Evolutionary conservation across 2,113 vertebrate species (phyloP).

Genomic region (Trinectes maculatus): DNA sequence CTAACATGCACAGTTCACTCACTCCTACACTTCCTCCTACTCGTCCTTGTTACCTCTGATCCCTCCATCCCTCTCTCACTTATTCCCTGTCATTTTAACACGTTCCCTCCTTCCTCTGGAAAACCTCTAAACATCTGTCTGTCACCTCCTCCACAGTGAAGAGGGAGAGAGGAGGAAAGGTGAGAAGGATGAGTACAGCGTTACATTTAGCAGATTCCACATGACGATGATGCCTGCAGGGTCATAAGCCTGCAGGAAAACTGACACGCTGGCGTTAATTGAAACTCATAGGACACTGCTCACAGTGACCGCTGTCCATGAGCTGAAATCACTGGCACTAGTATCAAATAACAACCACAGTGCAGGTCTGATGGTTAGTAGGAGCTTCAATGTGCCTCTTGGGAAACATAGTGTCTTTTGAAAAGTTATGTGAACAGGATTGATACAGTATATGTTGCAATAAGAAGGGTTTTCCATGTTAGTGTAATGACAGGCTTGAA

Average conservation of each 20-base stretch:
- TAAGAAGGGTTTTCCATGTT: background rate
- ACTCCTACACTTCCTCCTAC: slow-evolving; percentile 30
- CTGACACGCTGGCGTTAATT: background rate
- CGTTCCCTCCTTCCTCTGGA: slow-evolving; percentile 3
- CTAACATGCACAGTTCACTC: slow-evolving; percentile 8
- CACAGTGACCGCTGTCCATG: background rate
- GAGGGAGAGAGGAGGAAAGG: background rate
- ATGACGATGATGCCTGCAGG: slow-evolving; percentile 5
- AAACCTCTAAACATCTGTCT: slow-evolving; percentile 48
- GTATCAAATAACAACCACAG: background rate
- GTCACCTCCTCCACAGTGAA: slow-evolving; percentile 8
- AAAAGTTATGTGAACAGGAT: background rate
- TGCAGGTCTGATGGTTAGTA: background rate
- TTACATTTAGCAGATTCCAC: slow-evolving; percentile 17
- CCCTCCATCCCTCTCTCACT: slow-evolving; percentile 20
- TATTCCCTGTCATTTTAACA: slow-evolving; percentile 14
- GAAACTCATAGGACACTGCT: slow-evolving; percentile 9
- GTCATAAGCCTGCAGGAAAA: slow-evolving; percentile 12
- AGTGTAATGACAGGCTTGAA: too few species aligned
- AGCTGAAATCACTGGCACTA: background rate
- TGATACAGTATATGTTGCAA: background rate
- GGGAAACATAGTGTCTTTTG: background rate
- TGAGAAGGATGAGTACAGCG: background rate
- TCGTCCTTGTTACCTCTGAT: slow-evolving; percentile 21
- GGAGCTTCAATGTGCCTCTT: too few species aligned